These are phyloP conservation scores for Leontopithecus rosalia DNA, from an alignment of 2,797 vertebrate species.

Conservation along the genomic window DNA sequence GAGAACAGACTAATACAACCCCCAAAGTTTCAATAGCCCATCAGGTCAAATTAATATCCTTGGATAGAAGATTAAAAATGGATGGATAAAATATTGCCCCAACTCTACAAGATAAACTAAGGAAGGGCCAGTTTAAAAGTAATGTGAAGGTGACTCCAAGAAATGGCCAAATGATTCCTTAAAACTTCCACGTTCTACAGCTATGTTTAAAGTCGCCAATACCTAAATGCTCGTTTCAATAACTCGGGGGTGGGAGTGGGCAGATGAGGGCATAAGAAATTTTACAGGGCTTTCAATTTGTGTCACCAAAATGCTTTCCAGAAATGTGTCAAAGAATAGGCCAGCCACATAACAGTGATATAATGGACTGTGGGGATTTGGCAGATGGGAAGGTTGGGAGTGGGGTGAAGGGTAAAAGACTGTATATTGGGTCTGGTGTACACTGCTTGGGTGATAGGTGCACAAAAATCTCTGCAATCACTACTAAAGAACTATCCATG, in stretches of 20 bases:
- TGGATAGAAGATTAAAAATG: conserved; percentile 3
- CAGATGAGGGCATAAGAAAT: background rate
- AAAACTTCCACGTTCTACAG: background rate
- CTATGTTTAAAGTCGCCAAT: background rate
- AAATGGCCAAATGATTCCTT: background rate
- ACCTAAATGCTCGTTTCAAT: background rate
- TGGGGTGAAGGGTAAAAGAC: too few relatives aligned
- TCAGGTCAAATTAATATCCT: background rate
- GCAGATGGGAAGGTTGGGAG: too few relatives aligned
- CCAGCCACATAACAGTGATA: background rate
- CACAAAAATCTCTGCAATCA: too few relatives aligned
- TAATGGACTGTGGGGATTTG: too few relatives aligned
- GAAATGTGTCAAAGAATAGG: background rate
- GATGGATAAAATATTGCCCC: background rate
- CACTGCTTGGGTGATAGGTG: too few relatives aligned
- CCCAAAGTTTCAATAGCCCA: background rate
- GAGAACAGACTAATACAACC: background rate
- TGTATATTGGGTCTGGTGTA: too few relatives aligned
- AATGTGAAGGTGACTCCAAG: background rate
- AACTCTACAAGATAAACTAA: background rate
- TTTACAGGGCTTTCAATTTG: background rate
- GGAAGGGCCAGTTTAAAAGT: background rate
- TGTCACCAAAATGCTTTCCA: background rate
- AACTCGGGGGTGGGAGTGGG: background rate
- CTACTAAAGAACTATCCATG: too few relatives aligned